Percentiles rank a stretch among this genome's conserved stretches.
Evolutionary conservation across 2,113 vertebrate genomes (phyloP).

Genomic region (Ibidorhyncha struthersii): DNA sequence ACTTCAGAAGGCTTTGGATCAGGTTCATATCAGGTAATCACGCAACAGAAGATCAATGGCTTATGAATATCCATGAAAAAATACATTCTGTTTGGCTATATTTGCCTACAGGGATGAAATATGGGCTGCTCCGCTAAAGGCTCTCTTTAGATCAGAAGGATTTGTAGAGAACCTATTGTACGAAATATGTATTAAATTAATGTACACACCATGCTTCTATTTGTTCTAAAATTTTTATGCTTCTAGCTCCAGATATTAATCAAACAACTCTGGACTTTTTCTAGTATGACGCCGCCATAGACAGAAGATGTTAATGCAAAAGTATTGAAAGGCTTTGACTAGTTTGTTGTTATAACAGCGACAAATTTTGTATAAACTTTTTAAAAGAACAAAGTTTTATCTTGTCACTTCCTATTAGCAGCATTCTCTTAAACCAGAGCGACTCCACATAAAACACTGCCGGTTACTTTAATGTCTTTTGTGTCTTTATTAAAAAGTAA

Average conservation of each 20-base stretch:
- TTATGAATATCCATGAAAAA: constrained; percentile 4
- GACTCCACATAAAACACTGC: background rate
- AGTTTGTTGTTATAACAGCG: background rate
- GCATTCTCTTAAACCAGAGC: background rate
- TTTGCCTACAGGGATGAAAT: background rate
- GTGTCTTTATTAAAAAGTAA: background rate
- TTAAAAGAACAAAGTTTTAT: background rate
- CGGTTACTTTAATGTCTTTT: background rate
- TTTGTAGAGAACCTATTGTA: background rate
- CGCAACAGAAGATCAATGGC: background rate
- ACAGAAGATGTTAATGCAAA: background rate
- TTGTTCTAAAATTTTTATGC: background rate
- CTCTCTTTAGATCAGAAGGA: background rate
- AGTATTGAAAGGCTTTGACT: background rate
- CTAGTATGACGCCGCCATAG: background rate
- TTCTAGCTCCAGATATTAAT: background rate
- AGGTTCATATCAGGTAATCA: background rate
- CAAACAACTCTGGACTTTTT: background rate
- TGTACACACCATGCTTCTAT: fast-evolving
- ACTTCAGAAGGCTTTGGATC: background rate
- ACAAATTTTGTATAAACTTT: background rate
- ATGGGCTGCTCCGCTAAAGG: background rate
- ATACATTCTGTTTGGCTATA: background rate
- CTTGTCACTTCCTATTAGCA: background rate
- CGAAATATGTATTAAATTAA: background rate